Base-by-base conservation (phyloP, 2,888 invertebrate genomes). In the Chymomyza caudatula region DNA sequence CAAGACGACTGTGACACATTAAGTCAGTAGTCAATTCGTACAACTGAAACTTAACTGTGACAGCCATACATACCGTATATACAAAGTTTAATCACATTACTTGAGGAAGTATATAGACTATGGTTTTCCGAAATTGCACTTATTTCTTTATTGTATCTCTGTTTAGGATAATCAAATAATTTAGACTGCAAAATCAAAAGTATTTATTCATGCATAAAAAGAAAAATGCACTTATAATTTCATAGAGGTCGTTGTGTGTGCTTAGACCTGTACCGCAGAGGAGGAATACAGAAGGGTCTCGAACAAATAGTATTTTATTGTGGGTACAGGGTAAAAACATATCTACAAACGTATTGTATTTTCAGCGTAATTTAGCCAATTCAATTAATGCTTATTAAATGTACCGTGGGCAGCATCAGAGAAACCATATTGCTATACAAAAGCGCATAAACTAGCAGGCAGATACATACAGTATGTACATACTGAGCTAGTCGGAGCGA, bases 291-390 rank as follows among this genome's bases (percentile, higher is more conserved):
- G 29, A 37, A 4, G 29, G 2, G 29, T 37, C 29, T 37, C 11
- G 13, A 55, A 55, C 19, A 55, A 13, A 55, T 5, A 55, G 8
- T 17, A 42, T 29, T n/a, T 19, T 17, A 23, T 19, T 37, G 55
- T 8, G 6, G 8, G 29, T 37, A 37, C 29, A 11, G 11, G 11
- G 29, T 37, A 37, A 37, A 47, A 17, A 47, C 47, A 47, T 47
- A 47, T 47, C 11, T 11, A 43, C 13, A 43, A 1, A 43, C 43
- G 11, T 43, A 15, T 15, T 43, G 25, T 25, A 25, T 78, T 83
- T 78, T 83, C 76, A 77, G 72, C 84, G 86, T 84, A 85, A 84
- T 78, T 85, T 81, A 76, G 82, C 84, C 84, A 86, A 82, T 82
- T 82, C 84, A 82, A 86, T 82, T 82, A 85, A 78, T 84, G 86